Conservation (phyloP, 2,113 vertebrate genomes). For the Lichenostomus cassidix region DNA sequence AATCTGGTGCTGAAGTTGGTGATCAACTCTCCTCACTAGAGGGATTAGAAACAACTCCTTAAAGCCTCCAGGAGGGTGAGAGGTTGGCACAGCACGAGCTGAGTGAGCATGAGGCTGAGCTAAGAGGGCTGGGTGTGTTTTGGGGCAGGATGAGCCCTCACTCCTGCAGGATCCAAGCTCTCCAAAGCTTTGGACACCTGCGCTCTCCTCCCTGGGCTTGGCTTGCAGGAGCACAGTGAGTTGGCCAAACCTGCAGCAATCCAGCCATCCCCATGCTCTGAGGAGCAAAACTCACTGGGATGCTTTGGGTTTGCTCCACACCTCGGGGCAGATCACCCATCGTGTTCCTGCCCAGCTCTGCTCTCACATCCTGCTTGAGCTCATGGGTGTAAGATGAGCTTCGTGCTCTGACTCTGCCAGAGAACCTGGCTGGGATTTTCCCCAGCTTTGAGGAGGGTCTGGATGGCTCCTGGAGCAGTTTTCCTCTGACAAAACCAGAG, state of each 20-base stretch:
- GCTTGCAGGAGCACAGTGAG: not conserved
- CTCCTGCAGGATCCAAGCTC: not conserved
- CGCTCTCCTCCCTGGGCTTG: not conserved
- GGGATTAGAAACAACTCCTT: not conserved
- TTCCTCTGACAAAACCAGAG: not conserved
- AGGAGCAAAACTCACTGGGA: fast-evolving
- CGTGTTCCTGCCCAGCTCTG: not conserved
- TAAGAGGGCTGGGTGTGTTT: not conserved
- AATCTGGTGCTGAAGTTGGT: not conserved
- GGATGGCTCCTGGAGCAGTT: not conserved
- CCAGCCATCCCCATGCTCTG: not conserved
- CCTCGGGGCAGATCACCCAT: not conserved
- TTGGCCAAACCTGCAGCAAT: not conserved
- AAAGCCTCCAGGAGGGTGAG: not conserved
- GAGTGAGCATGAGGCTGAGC: not conserved
- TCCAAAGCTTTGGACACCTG: not conserved
- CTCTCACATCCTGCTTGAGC: not conserved
- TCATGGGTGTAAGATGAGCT: not conserved
- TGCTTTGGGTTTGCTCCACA: not conserved
- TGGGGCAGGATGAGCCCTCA: fast-evolving
- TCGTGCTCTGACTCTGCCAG: not conserved
- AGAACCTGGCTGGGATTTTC: not conserved
- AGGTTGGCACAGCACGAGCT: not conserved
- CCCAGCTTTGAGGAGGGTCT: not conserved
- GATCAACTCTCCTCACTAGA: not conserved